Conservation (phyloP, 2,113 vertebrate genomes). For the Colaptes auratus region DNA sequence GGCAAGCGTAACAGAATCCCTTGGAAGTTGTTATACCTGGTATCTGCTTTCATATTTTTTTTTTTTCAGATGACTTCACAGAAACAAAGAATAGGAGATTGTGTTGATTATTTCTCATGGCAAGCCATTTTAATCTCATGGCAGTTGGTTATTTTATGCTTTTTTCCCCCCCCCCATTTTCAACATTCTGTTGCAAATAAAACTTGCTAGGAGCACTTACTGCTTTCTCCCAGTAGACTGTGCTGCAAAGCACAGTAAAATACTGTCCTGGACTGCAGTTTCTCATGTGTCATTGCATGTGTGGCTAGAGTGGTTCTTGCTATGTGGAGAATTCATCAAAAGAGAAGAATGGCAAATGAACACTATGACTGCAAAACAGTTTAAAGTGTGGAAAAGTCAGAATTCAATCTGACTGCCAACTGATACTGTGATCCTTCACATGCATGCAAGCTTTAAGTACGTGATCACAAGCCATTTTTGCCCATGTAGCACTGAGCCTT, state of each 20-base stretch:
- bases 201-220: neutral
- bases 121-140: neutral
- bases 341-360: neutral
- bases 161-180: neutral
- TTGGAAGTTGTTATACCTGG: neutral
- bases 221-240: neutral
- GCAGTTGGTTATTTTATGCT: neutral
- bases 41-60: neutral
- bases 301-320: neutral
- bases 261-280: neutral
- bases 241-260: neutral
- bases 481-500: neutral
- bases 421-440: neutral
- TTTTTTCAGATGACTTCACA: neutral
- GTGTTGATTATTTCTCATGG: neutral
- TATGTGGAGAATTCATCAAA: neutral
- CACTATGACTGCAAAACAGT: neutral
- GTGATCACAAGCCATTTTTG: neutral
- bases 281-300: neutral
- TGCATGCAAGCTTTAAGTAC: rapidly evolving
- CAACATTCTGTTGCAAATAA: neutral
- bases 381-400: neutral
- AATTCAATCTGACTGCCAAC: neutral
- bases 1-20: neutral
- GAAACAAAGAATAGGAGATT: neutral